Evolutionary conservation across 2,113 vertebrate genomes (phyloP).

Genomic region (Irena cyanogastra): DNA sequence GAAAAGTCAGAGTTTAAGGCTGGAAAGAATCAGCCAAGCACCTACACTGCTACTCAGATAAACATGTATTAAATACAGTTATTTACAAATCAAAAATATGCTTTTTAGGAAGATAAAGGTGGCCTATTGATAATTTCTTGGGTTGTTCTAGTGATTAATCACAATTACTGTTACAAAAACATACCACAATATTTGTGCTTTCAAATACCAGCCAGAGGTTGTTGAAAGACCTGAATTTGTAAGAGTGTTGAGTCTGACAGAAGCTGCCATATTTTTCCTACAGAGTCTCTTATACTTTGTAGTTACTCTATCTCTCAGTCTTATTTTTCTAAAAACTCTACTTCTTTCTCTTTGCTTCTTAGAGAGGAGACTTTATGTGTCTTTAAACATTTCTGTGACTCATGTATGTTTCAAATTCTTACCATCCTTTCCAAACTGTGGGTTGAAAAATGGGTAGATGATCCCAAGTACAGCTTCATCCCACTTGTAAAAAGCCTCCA

Average conservation of each 20-base stretch:
- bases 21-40: neutral
- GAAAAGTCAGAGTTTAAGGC: neutral
- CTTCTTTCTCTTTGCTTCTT: neutral
- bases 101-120: neutral
- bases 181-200: neutral
- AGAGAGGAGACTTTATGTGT: neutral
- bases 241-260: neutral
- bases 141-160: neutral
- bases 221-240: neutral
- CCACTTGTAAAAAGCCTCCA: neutral
- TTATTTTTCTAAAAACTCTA: neutral
- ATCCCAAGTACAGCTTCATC: neutral
- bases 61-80: neutral
- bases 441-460: neutral
- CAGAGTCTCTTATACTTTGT: neutral
- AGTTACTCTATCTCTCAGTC: neutral
- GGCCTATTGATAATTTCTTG: neutral
- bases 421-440: neutral
- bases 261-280: neutral
- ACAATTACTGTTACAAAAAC: neutral
- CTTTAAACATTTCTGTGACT: neutral
- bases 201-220: neutral
- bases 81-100: neutral
- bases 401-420: neutral
- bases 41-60: neutral